A percentile compares a stretch with the other conserved stretches of the same genome.
Conservation (phyloP, 2,797 vertebrate species). For the Pipistrellus nathusii region DNA sequence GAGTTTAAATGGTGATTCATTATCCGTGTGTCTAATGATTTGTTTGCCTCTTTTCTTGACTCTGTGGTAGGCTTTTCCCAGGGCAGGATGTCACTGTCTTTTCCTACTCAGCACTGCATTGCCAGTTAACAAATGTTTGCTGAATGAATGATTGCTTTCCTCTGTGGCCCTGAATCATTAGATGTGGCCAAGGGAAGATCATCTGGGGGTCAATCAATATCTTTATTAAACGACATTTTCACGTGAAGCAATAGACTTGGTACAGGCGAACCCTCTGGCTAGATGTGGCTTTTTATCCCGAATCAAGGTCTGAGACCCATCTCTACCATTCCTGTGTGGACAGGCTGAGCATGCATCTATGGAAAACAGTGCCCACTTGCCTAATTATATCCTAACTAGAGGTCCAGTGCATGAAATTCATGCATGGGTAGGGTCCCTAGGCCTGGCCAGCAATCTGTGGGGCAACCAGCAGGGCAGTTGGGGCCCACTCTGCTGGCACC, state of each 20-base stretch:
- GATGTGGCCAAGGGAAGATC: background rate
- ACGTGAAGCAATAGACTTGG: background rate
- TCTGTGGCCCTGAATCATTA: background rate
- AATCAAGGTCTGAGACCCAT: background rate
- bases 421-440: no score
- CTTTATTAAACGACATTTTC: conserved; percentile 33
- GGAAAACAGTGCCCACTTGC: background rate
- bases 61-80: background rate
- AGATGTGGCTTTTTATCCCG: background rate
- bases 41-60: background rate
- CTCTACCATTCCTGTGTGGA: background rate
- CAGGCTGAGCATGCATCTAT: background rate
- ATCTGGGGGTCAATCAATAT: background rate
- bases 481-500: no score
- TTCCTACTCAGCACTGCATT: background rate
- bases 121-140: background rate
- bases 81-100: background rate
- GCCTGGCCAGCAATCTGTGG: no score
- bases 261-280: background rate
- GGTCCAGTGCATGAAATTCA: no score
- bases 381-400: background rate
- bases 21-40: background rate
- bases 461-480: no score
- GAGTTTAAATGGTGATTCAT: background rate
- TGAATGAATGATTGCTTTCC: conserved; percentile 26